Conservation (phyloP, 2,888 invertebrate species). For the Orthosia incerta region DNA sequence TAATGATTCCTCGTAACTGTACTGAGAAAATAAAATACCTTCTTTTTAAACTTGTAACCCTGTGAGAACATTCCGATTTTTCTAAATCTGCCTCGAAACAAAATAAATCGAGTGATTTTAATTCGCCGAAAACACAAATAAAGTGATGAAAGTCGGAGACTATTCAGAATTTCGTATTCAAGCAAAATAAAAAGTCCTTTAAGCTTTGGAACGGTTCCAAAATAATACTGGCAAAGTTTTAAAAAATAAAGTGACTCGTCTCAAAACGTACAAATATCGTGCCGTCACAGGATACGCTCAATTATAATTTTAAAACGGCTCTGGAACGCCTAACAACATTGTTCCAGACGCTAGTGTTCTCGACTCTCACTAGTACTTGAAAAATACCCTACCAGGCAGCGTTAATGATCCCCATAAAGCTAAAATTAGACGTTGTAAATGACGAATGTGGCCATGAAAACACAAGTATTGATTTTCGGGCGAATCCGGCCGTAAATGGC, state of each 20-base stretch:
- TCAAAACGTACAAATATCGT: constrained; percentile 9
- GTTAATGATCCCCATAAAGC: constrained; percentile 4
- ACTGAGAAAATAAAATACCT: background rate
- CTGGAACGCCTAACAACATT: background rate
- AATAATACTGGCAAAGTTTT: background rate
- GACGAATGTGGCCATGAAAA: constrained; percentile 47
- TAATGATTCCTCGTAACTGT: background rate
- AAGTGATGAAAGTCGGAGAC: background rate
- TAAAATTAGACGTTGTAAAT: constrained; percentile 37
- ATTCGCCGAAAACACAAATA: constrained; percentile 14
- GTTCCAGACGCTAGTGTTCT: constrained; percentile 1
- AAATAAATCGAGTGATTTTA: constrained; percentile 7
- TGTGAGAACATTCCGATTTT: background rate
- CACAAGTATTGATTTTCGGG: constrained; percentile 45
- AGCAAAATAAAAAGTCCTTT: constrained; percentile 2
- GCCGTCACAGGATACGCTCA: constrained; percentile 25
- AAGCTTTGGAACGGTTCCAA: constrained; percentile 37
- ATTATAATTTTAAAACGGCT: constrained; percentile 24
- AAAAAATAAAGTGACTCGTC: constrained; percentile 24
- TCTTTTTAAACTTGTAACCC: background rate
- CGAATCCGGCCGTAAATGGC: constrained; percentile 35
- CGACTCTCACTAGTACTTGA: background rate
- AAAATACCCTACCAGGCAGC: background rate
- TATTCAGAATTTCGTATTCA: constrained; percentile 1
- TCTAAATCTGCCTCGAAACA: background rate